Percentiles rank a stretch among this genome's conserved stretches.
These are phyloP conservation scores for Schizothorax lantsangensis DNA, from an alignment of 2,797 vertebrate species.

Conservation along the genomic window DNA sequence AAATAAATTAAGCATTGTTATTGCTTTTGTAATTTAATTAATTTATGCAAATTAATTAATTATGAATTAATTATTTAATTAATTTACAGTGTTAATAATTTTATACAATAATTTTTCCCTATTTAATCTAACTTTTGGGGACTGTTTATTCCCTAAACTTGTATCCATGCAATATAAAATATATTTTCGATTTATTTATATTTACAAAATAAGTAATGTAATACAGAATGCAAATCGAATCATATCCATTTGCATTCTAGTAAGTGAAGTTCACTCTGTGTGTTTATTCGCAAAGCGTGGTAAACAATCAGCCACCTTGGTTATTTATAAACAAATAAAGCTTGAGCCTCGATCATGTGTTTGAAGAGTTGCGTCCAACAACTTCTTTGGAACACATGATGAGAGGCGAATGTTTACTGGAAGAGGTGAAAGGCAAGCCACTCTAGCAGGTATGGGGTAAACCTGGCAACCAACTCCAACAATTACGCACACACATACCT, in stretches of 20 bases:
- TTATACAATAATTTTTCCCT: too few relatives aligned
- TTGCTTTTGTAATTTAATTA: too few relatives aligned
- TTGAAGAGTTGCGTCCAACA: conserved; percentile 25
- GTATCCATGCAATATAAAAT: not conserved
- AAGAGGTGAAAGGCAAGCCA: conserved; percentile 37
- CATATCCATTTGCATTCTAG: not conserved
- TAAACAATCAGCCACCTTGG: conserved; percentile 60
- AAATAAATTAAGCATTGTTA: too few relatives aligned
- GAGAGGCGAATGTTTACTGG: conserved; percentile 38
- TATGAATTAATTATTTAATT: too few relatives aligned
- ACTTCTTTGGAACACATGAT: conserved; percentile 41
- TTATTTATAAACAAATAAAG: conserved; percentile 59
- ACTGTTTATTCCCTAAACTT: not conserved
- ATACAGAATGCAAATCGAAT: not conserved
- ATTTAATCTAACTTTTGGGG: not conserved
- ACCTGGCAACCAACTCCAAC: not conserved
- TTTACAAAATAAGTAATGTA: not conserved
- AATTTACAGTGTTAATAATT: not conserved
- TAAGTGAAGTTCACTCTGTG: not conserved
- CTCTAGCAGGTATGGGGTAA: not conserved
- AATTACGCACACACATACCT: conserved; percentile 37
- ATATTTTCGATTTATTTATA: not conserved
- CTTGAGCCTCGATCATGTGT: conserved; percentile 44
- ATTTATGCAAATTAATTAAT: too few relatives aligned
- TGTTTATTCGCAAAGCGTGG: conserved; percentile 51